phyloP scores from a whole-genome alignment of 2,888 invertebrate genomes.

The Alitta virens region DNA sequence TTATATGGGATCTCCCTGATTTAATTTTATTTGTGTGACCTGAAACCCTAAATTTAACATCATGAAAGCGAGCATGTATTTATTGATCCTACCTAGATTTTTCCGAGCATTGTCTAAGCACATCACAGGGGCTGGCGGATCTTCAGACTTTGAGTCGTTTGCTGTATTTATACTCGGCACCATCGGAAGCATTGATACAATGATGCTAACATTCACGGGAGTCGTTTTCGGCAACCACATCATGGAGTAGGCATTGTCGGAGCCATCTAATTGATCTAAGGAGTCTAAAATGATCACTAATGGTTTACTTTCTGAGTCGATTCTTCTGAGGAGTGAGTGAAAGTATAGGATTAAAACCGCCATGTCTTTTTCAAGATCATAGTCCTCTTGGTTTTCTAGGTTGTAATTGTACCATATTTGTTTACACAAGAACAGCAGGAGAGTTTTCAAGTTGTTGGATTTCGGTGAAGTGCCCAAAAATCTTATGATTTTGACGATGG shows the following conservation, averaged over 20 bases:
- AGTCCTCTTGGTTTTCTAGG: slow-evolving; percentile 22
- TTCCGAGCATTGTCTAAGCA: slow-evolving; percentile 30
- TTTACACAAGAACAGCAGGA: slow-evolving; percentile 33
- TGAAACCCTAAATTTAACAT: slow-evolving; percentile 5
- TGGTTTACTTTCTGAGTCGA: slow-evolving; percentile 31
- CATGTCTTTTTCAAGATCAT: slow-evolving; percentile 36
- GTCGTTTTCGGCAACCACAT: slow-evolving; percentile 39
- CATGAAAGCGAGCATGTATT: too few species aligned
- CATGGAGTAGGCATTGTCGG: slow-evolving; percentile 37
- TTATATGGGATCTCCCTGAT: too few species aligned
- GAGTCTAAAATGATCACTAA: slow-evolving; percentile 44
- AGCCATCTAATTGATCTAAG: slow-evolving; percentile 37
- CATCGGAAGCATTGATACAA: slow-evolving; percentile 36
- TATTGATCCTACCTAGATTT: too few species aligned
- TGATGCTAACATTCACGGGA: slow-evolving; percentile 35
- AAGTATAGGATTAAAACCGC: slow-evolving; percentile 37
- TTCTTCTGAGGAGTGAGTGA: slow-evolving; percentile 35
- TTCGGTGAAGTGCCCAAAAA: slow-evolving; percentile 41
- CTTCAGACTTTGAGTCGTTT: too few species aligned
- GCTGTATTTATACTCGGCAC: too few species aligned
- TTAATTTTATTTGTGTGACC: too few species aligned
- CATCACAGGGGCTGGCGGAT: slow-evolving; percentile 16
- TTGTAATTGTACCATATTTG: slow-evolving; percentile 38
- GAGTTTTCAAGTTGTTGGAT: slow-evolving; percentile 33
- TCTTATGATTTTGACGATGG: slow-evolving; percentile 34